Percentiles rank a stretch among this genome's conserved stretches.
Conservation (phyloP, 2,888 invertebrate genomes). For the Lydus trimaculatus region DNA sequence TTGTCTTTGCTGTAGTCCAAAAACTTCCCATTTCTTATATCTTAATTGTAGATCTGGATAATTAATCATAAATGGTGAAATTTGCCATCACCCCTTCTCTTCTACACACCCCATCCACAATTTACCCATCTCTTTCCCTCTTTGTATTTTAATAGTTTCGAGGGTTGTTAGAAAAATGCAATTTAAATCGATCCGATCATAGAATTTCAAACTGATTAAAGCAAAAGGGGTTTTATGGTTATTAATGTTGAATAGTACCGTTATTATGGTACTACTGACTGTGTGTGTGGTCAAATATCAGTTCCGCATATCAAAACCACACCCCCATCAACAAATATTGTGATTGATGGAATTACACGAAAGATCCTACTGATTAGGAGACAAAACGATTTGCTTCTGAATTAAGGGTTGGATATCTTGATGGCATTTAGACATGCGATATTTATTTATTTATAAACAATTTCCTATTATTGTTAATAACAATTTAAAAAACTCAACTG, state of each 20-base stretch:
- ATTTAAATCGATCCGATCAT: not conserved
- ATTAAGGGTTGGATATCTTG: not conserved
- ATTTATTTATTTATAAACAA: too few relatives aligned
- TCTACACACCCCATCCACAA: not conserved
- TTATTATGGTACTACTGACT: slow-evolving; percentile 26
- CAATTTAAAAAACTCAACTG: too few relatives aligned
- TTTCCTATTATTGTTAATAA: not conserved
- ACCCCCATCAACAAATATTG: slow-evolving; percentile 47
- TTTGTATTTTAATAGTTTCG: not conserved
- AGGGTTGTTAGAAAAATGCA: not conserved
- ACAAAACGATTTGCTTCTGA: not conserved
- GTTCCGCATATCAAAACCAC: slow-evolving; percentile 51
- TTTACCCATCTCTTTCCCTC: not conserved
- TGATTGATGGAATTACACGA: slow-evolving; percentile 51
- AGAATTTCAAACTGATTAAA: not conserved
- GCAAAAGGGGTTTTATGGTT: not conserved
- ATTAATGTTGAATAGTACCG: not conserved
- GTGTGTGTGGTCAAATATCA: slow-evolving; percentile 52
- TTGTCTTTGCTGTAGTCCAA: not conserved
- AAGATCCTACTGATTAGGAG: slow-evolving; percentile 13
- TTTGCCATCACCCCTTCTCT: not conserved
- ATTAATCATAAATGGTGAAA: not conserved
- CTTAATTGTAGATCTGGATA: not conserved
- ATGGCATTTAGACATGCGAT: not conserved
- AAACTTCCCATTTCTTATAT: not conserved